Percentiles rank a stretch among this genome's conserved stretches.
phyloP scores from a whole-genome alignment of 2,113 vertebrate species.

The Coreoperca whiteheadi region DNA sequence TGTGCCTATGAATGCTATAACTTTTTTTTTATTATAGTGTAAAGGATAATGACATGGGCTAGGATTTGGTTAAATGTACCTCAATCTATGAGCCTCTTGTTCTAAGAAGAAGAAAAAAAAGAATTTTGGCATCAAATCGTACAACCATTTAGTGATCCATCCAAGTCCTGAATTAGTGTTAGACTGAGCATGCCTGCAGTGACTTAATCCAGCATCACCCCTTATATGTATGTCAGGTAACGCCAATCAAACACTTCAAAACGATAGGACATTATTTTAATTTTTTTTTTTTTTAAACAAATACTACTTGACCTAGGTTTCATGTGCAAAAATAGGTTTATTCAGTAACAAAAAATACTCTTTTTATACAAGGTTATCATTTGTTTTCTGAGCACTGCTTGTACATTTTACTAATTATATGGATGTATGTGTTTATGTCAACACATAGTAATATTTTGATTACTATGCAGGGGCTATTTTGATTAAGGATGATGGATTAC shows the following conservation, averaged over 20 bases:
- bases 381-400: constrained; percentile 5
- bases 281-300: background rate
- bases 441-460: background rate
- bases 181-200: background rate
- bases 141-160: background rate
- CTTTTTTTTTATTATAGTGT: background rate
- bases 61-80: background rate
- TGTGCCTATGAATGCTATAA: background rate
- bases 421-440: background rate
- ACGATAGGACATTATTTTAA: background rate
- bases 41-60: background rate
- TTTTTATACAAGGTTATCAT: constrained; percentile 45
- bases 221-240: background rate
- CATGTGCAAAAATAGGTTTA: constrained; percentile 56
- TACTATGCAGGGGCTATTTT: background rate
- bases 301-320: constrained; percentile 2
- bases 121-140: constrained; percentile 19
- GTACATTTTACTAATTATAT: background rate
- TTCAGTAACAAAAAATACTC: constrained; percentile 52
- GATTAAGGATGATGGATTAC: background rate
- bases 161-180: background rate
- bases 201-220: background rate
- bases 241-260: background rate
- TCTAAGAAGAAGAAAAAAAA: background rate
- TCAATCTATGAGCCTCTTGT: background rate